Percentiles rank a stretch among this genome's conserved stretches.
Conservation (phyloP, 2,888 invertebrate species). For the Drosophila putrida region DNA sequence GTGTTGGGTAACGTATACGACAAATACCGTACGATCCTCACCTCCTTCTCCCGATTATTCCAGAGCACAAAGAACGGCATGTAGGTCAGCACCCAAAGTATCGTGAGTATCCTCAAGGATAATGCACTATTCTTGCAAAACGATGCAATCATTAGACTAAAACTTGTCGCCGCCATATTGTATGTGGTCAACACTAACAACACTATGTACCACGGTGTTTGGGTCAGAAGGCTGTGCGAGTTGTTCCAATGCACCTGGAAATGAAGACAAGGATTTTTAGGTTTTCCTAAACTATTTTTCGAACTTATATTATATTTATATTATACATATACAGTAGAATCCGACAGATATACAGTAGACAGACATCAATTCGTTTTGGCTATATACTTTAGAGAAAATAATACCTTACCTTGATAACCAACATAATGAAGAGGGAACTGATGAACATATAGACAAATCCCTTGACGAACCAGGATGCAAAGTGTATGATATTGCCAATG, state of each 20-base stretch:
- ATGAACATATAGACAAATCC: slow-evolving; percentile 89
- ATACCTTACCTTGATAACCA: slow-evolving; percentile 84
- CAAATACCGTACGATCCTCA: slow-evolving; percentile 30
- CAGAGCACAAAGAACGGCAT: slow-evolving; percentile 89
- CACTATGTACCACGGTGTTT: slow-evolving; percentile 89
- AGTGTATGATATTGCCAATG: slow-evolving; percentile 90
- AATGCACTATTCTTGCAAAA: slow-evolving; percentile 92
- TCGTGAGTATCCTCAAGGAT: slow-evolving; percentile 90
- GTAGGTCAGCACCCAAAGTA: slow-evolving; percentile 90
- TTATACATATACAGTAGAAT: background rate
- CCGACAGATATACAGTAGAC: no score
- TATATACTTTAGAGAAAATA: background rate
- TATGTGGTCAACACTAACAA: slow-evolving; percentile 90
- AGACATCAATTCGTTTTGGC: no score
- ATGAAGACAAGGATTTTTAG: background rate
- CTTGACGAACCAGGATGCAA: slow-evolving; percentile 93
- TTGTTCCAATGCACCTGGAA: slow-evolving; percentile 84
- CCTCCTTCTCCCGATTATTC: slow-evolving; percentile 44
- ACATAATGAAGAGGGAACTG: slow-evolving; percentile 86
- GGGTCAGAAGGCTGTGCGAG: slow-evolving; percentile 88
- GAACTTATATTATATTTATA: background rate
- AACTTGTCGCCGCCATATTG: slow-evolving; percentile 89
- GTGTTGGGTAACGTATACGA: slow-evolving; percentile 88
- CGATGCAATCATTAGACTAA: slow-evolving; percentile 91
- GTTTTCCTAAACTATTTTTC: background rate